Evolutionary conservation across 2,888 invertebrate species (phyloP), one percentile per base, ranked within the genome.

Genomic region (Plebejus anna): DNA sequence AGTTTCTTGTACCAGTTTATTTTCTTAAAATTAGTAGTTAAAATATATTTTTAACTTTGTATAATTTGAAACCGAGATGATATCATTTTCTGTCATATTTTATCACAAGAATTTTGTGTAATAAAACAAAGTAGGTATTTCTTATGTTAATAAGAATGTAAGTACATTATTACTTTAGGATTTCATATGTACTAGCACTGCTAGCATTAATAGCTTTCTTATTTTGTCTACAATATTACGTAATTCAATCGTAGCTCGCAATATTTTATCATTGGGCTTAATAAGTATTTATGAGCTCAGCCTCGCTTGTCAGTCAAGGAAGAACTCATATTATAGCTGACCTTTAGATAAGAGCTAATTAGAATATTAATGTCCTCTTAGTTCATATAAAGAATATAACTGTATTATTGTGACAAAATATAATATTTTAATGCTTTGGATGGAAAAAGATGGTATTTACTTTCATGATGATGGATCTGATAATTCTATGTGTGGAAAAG

Each of bases 191-290:
- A 28, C 13, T 32, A 73, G 73, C 13, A 7, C 13, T 55, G 32
- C 51, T 73, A 16, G 51, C 73, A 32, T 13, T 73, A 22, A 22
- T 22, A 6, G 73, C 73, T 73, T 73, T 73, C 55, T 32, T 7
- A 51, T 51, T 13, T 51, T 73, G 51, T 55, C 55, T 51, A 32
- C 32, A 32, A 51, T 16, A 16, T 73, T 13, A 73, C 16, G 77
- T 78, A 59, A 75, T 77, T 77, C 73, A 76, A 77, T 77, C 75
- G 55, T 75, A 71, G 71, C 75, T 76, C 75, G 70, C 76, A 51
- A 76, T 22, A 75, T 75, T 76, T 61, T 55, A 73, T 73, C 73
- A 73, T 73, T 73, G 73, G 51, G 55, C 73, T 73, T 73, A 73
- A 73, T 51, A 51, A 73, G 55, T 73, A 73, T 73, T 73, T 73